Base-by-base conservation (phyloP, 1,140 invertebrate genomes). In the Patella vulgata region DNA sequence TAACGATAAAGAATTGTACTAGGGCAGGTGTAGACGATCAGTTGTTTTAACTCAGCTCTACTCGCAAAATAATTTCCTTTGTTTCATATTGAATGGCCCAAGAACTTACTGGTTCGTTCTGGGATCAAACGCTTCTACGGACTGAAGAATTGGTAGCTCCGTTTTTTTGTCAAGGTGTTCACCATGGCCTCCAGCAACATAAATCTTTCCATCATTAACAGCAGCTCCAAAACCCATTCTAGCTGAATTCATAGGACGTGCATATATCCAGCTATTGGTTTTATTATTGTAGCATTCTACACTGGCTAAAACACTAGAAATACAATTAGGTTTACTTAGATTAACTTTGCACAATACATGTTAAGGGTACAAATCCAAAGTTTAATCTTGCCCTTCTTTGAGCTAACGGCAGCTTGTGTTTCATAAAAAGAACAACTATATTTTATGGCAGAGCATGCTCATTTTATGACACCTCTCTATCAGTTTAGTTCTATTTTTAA, bases 161-260 rank as follows among this genome's bases (percentile, higher is more conserved):
- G 59, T 54, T 27, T 43, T 53, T 8, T 57, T 47, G 5, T 50
- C 59, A 3, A 25, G 25, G 3, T 36, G 23, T 4, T 60, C 31
- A 3, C 61, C 63, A 11, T 65, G 46, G 0, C 70, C 70, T 12
- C 70, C 70, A 12, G 52, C 48, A 1, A 69, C 70, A 36, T 59
- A 62, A 4, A 73, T 52, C 4, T 25, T 40, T 9, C 42, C 44
- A 8, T 57, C 51, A 12, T 60, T 19, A 11, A 39, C 23, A 0
- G 57, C 53, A 1, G 61, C 58, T 19, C 51, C 42, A 1, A 63
- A 51, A 6, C 43, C 68, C 12, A 44, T 59, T 3, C 68, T 23
- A 11, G 70, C 50, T 8, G 4, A n/a, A 21, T 23, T 36, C 57
- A 73, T 53, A 0, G 57, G 23, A 6, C 43, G n/a, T 1, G 48